These are phyloP conservation scores for Tychaedon coryphoeus DNA, from an alignment of 2,113 vertebrate species.

Conservation along the genomic window DNA sequence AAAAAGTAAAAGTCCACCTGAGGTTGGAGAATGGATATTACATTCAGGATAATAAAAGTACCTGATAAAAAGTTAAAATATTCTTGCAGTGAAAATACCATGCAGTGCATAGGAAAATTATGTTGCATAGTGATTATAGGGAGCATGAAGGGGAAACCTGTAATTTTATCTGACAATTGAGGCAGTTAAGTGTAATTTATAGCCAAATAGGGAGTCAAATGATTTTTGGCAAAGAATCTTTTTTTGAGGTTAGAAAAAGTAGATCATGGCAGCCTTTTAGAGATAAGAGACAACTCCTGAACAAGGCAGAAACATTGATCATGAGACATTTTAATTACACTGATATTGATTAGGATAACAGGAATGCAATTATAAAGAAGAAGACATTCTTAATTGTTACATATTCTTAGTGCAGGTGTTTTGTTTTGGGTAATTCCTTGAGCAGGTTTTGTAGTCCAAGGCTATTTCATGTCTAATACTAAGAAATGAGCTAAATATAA, in stretches of 20 bases:
- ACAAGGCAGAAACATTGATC: constrained; percentile 40
- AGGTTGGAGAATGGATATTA: not conserved
- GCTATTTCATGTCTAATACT: not conserved
- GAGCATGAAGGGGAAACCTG: not conserved
- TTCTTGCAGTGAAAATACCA: not conserved
- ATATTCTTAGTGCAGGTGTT: not conserved
- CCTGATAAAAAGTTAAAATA: not conserved
- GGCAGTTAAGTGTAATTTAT: not conserved
- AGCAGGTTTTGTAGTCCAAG: not conserved
- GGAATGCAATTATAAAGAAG: constrained; percentile 20
- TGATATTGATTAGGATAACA: constrained; percentile 38
- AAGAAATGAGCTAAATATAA: constrained; percentile 48
- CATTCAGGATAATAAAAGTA: not conserved
- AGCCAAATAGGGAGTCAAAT: constrained; percentile 3
- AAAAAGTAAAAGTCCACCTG: not conserved
- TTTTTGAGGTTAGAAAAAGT: constrained; percentile 6
- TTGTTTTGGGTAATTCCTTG: constrained; percentile 26
- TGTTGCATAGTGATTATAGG: not conserved
- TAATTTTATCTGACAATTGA: not conserved
- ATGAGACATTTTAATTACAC: constrained; percentile 53
- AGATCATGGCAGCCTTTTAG: constrained; percentile 34
- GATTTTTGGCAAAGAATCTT: not conserved
- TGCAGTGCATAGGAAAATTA: not conserved
- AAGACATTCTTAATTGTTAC: constrained; percentile 6
- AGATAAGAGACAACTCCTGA: constrained; percentile 40